Evolutionary conservation across 2,888 invertebrate species (phyloP).

Genomic region (Phaonia tiefii): DNA sequence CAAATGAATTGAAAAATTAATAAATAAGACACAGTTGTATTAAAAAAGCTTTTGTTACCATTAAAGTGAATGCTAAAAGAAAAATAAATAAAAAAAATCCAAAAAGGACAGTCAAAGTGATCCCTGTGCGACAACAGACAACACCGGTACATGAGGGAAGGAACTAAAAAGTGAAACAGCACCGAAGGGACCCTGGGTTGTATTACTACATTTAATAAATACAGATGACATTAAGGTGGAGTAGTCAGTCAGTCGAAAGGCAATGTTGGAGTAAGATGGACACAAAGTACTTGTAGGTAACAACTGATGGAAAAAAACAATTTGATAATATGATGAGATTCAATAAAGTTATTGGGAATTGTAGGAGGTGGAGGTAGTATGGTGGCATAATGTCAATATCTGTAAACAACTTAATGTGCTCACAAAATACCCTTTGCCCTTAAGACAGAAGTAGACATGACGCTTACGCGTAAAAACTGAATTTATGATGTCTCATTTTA

Average conservation of each 20-base stretch:
- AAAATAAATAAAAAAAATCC: background rate
- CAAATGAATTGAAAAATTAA: slow-evolving; percentile 33
- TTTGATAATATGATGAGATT: background rate
- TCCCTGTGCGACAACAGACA: background rate
- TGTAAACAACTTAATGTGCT: too few species aligned
- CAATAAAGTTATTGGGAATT: background rate
- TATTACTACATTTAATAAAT: slow-evolving; percentile 33
- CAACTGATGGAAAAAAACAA: slow-evolving; percentile 24
- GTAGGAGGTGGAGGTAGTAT: too few species aligned
- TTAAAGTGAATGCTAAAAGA: slow-evolving; percentile 30
- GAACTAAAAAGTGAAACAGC: background rate
- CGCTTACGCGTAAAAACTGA: too few species aligned
- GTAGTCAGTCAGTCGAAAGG: slow-evolving; percentile 22
- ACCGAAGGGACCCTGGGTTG: background rate
- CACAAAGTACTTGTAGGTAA: background rate
- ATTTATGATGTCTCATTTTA: too few species aligned
- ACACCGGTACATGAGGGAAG: background rate
- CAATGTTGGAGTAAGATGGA: slow-evolving; percentile 20
- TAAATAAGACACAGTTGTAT: slow-evolving; percentile 10
- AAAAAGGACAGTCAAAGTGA: slow-evolving; percentile 35
- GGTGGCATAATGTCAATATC: too few species aligned
- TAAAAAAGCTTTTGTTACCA: slow-evolving; percentile 44
- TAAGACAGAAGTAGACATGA: too few species aligned
- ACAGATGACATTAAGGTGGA: slow-evolving; percentile 40
- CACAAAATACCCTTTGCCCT: too few species aligned